phyloP scores from a whole-genome alignment of 2,113 vertebrate genomes.

The Psittacara wagleri region DNA sequence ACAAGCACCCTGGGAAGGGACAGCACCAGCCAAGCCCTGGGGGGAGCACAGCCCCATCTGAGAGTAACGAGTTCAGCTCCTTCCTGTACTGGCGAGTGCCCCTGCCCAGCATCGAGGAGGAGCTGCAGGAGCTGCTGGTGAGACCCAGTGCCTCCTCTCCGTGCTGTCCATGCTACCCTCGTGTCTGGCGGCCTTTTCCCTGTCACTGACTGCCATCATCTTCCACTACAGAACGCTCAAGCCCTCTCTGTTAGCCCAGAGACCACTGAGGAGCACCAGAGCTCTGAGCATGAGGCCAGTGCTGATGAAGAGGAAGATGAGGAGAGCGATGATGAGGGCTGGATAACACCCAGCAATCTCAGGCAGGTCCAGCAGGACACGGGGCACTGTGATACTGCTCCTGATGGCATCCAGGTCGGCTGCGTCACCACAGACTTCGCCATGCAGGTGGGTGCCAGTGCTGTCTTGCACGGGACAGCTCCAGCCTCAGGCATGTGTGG shows the following conservation, averaged over 20 bases:
- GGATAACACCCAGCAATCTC: conserved; percentile 96
- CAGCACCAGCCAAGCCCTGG: background rate
- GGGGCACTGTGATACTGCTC: conserved; percentile 66
- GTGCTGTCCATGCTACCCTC: accelerated
- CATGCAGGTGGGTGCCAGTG: conserved; percentile 85
- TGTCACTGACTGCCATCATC: background rate
- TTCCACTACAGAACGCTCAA: background rate
- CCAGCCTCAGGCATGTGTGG: background rate
- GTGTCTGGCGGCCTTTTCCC: background rate
- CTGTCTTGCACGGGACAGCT: accelerated
- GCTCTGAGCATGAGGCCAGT: conserved; percentile 28
- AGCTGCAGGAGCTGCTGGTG: conserved; percentile 85
- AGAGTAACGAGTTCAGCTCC: conserved; percentile 74
- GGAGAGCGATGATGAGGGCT: conserved; percentile 75
- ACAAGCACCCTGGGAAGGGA: background rate
- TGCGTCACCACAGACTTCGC: conserved; percentile 95
- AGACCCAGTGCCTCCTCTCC: background rate
- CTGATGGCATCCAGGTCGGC: conserved; percentile 78
- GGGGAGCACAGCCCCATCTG: accelerated
- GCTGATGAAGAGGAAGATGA: conserved; percentile 41
- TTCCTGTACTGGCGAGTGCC: conserved; percentile 90
- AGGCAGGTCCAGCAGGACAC: conserved; percentile 82
- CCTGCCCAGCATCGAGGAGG: conserved; percentile 77
- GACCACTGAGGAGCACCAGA: background rate
- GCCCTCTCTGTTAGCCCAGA: background rate